A percentile compares a stretch with the other conserved stretches of the same genome.
These are phyloP conservation scores for Drosophila macrothrix DNA, from an alignment of 2,888 invertebrate genomes.

Conservation along the genomic window DNA sequence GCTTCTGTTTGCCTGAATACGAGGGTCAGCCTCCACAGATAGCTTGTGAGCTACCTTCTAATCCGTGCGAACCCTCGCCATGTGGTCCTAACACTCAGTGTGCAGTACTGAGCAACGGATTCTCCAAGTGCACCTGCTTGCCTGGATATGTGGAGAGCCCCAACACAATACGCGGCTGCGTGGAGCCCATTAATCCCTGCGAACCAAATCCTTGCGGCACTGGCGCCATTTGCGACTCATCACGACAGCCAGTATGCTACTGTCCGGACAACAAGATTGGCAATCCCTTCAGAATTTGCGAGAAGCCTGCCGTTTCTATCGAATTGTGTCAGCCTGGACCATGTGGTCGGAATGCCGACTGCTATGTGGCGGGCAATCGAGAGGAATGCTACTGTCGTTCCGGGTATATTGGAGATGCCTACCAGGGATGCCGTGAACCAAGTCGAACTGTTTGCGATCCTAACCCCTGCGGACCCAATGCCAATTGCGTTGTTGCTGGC, in stretches of 20 bases:
- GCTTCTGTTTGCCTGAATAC: conserved; percentile 95
- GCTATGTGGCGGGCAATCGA: conserved; percentile 92
- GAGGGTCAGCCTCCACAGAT: conserved; percentile 93
- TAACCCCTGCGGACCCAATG: conserved; percentile 92
- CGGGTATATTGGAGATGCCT: conserved; percentile 92
- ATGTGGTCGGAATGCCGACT: conserved; percentile 93
- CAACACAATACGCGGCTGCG: conserved; percentile 94
- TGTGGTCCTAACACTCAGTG: conserved; percentile 96
- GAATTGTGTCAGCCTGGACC: conserved; percentile 92
- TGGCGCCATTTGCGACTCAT: conserved; percentile 92
- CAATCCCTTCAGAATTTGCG: conserved; percentile 92
- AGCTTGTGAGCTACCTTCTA: conserved; percentile 90
- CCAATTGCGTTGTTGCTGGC: conserved; percentile 89
- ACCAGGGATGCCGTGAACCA: conserved; percentile 90
- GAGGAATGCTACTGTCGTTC: conserved; percentile 93
- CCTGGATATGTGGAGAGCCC: conserved; percentile 94
- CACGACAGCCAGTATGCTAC: conserved; percentile 92
- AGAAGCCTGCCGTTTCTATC: conserved; percentile 87
- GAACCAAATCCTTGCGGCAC: conserved; percentile 93
- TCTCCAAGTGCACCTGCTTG: conserved; percentile 94
- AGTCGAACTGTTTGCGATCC: conserved; percentile 90
- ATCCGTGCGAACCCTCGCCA: conserved; percentile 93
- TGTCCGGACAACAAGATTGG: conserved; percentile 93
- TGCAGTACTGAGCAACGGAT: conserved; percentile 90
- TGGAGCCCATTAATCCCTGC: conserved; percentile 92